Evolutionary conservation across 2,113 vertebrate species (phyloP), one percentile per base, ranked within the genome.

Genomic region (Myrmophylax atrothorax): DNA sequence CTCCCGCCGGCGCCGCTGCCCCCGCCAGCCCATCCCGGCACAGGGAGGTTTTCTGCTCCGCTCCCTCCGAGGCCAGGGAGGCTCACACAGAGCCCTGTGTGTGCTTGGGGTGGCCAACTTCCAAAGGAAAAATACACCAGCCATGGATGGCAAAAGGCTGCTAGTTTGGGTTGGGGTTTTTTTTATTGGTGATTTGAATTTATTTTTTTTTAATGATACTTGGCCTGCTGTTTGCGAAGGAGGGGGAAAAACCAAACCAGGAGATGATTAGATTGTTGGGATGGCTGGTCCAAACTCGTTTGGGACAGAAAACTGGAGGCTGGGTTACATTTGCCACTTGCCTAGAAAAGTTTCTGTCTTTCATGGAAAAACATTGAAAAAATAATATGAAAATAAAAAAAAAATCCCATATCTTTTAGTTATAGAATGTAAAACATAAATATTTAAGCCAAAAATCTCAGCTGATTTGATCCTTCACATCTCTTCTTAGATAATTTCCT

Each of bases 121-220:
- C 96, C 96, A 97, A 87, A 88, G 96, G 96, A 95, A 97, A 96
- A 96, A 88, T 40, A 69, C 78, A 38, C 90, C 87, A n/a, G n/a
- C 94, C 89, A 18, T 10, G 59, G 5, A 87, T 6, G 60, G 94
- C 86, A 42, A 88, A 74, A 90, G 70, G 37, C 20, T 46, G 70
- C 42, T 42, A 2, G 17, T 37, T 53, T 80, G 60, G 38, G 38
- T 56, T 56, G 31, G 29, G 53, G 2, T 82, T 66, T 75, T 38
- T 28, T 69, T 22, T 52, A 50, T 75, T 74, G 52, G 49, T 9
- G 50, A 58, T 60, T 87, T 62, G 12, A 23, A 33, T 68, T 72
- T 55, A 12, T 49, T 74, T 84, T 58, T 58, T 73, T 77, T 5
- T 14, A 87, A 31, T 85, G 79, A 73, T 88, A 72, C 56, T 87